Base-by-base conservation (phyloP, 2,888 invertebrate genomes). In the Allygus modestus region DNA sequence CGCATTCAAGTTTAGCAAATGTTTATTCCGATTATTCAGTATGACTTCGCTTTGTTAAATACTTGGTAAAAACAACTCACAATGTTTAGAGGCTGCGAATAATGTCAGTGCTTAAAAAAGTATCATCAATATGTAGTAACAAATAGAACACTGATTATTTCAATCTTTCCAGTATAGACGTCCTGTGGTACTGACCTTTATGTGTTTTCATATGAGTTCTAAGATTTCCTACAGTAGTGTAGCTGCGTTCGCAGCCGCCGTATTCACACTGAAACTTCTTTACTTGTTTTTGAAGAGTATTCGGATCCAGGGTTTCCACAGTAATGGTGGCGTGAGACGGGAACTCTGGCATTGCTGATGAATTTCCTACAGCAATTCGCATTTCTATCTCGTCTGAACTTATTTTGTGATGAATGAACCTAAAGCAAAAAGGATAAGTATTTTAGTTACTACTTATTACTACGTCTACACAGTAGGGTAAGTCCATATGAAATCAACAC, bases 201-300 rank as follows among this genome's bases (percentile, higher is more conserved):
- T 98, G 98, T 84, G 97, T 97, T 92, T 98, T 98, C 93, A 97
- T 94, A 91, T 98, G 98, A 85, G 98, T 98, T 89, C 97, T 94
- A 87, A 98, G 92, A 91, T 98, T 98, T 81, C 98, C 98, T 87
- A 97, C 95, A 7, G 98, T 98, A 90, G 97, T 98, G 90, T 98
- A 98, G 83, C 97, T 97, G 88, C 97, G 92, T 86, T 93, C 92
- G 90, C 98, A 98, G 20, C 96, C 97, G 86, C 96, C 95, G 91
- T 95, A 97, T 91, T 97, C 96, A 91, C 98, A 98, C 89, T 93
- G 94, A 90, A 96, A 97, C 88, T 97, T 92, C 88, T 94, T 94
- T 58, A 93, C 91, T 88, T 93, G 92, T 58, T 79, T 79, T 23
- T 79, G 79, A 17, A 79, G 54, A 54, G 92, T 92, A 83, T 92